Evolutionary conservation across 2,888 invertebrate species (phyloP), one percentile per base, ranked within the genome.

Genomic region (Choristoneura rosaceana): DNA sequence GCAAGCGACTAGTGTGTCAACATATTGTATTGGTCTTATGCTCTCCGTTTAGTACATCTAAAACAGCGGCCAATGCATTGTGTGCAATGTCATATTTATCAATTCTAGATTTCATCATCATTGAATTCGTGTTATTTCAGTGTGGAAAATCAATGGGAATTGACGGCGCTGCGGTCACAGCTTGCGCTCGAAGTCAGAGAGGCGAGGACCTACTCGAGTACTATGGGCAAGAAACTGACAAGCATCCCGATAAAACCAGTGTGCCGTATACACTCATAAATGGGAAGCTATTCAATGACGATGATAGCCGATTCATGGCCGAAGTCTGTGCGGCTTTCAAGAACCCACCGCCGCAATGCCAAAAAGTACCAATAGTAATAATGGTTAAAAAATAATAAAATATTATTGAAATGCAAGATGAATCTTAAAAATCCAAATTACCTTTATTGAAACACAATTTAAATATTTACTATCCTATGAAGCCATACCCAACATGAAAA

Each of bases 171-270:
- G 38, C 71, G 4, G 67, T 71, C 12, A 62, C 67, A 14, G 14
- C 34, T 38, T 71, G 71, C 67, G 71, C 71, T 3, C 55, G 63
- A 62, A 15, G 71, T 47, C 17, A 62, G 62, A 45, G 14, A 67
- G 71, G 71, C 0, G 67, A 71, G 45, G 47, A 67, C 3, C 71
- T 71, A 10, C 47, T 71, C 8, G 67, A 67, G 62, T 71, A 71
- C 25, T 71, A 71, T 38, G 71, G 71, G 52, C 2, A 47, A 33
- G 47, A 62, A 62, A 71, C 61, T 34, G 67, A 45, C 7, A 62
- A 33, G 15, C 62, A 62, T 38, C 63, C 47, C 9, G 7, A 63
- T n/a, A 61, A 10, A 14, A 2, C 7, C 0, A 17, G 45, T 9
- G 67, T 67, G 10, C 71, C 71, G 3, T 67, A 67, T 45, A 10